Base-by-base conservation (phyloP, 2,113 vertebrate species). In the Chinchilla lanigera region DNA sequence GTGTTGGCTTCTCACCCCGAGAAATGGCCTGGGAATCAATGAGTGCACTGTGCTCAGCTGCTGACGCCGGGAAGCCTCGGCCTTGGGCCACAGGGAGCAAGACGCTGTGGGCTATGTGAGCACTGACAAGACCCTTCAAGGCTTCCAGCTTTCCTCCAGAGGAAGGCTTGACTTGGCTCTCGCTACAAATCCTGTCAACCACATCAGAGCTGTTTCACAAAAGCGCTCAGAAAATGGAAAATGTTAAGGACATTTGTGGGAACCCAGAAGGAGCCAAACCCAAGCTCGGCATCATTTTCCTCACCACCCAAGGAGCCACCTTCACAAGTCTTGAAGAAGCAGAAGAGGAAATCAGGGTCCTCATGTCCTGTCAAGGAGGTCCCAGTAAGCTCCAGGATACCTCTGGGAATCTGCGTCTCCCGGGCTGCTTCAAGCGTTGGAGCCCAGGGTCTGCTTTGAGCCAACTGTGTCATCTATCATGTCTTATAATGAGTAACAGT, bases 181-280 rank as follows among this genome's bases (percentile, higher is more conserved):
- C 3, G 54, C 77, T 94, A 61, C 82, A 86, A 94, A 94, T 80
- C 77, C 92, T 83, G 65, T 94, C 94, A 80, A 94, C 95, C 95
- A 95, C 98, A 97, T 98, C 95, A 98, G 22, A 97, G 96, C 87
- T 71, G 19, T 89, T 96, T 92, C 95, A 96, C 82, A 81, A 95
- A 98, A 94, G 92, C 0, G 0, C 91, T 96, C 90, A 93, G 94
- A 98, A 93, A 94, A 88, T 97, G 96, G 94, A 97, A 98, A 97
- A 93, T 89, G 80, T 93, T 92, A 90, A 96, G 94, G 95, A 82
- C 77, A 75, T 97, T 96, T 96, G 96, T 90, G 94, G 97, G 86
- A 96, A 97, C 24, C 60, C 52, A 94, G 84, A 91, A 81, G 61
- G 71, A 97, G 97, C 94, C 95, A 96, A 93, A 92, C 73, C 60